phyloP scores from a whole-genome alignment of 2,888 invertebrate species.

The Deilephila porcellus region DNA sequence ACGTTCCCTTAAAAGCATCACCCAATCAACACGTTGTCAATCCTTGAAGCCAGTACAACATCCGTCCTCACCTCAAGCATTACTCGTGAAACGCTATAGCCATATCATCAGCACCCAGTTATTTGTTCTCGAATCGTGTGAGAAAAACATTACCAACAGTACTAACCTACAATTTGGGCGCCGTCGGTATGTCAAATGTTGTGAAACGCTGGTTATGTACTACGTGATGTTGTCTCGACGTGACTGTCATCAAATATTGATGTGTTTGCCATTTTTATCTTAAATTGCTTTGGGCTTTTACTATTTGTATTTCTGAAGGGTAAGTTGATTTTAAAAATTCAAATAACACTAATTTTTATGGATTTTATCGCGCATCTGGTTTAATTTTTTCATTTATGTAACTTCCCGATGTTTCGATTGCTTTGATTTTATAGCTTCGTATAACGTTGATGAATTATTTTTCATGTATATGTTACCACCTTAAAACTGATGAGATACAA shows the following conservation, averaged over 20 bases:
- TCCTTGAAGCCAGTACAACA: constrained; percentile 30
- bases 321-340: too few relatives aligned
- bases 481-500: too few relatives aligned
- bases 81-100: constrained; percentile 72
- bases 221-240: constrained; percentile 46
- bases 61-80: constrained; percentile 66
- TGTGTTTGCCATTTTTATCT: constrained; percentile 1
- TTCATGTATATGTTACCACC: too few relatives aligned
- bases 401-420: too few relatives aligned
- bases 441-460: too few relatives aligned
- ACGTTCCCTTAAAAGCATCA: background rate
- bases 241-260: constrained; percentile 45
- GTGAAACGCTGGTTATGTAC: constrained; percentile 54
- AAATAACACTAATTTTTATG: too few relatives aligned
- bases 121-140: constrained; percentile 82
- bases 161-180: constrained; percentile 73
- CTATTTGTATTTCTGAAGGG: too few relatives aligned
- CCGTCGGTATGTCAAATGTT: constrained; percentile 78
- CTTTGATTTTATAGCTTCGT: too few relatives aligned
- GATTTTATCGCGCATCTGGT: too few relatives aligned
- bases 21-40: background rate
- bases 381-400: too few relatives aligned
- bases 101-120: constrained; percentile 80
- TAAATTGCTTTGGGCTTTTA: too few relatives aligned
- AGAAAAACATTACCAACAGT: constrained; percentile 75